Conservation (phyloP, 2,113 vertebrate genomes). For the Cnemophilus loriae region DNA sequence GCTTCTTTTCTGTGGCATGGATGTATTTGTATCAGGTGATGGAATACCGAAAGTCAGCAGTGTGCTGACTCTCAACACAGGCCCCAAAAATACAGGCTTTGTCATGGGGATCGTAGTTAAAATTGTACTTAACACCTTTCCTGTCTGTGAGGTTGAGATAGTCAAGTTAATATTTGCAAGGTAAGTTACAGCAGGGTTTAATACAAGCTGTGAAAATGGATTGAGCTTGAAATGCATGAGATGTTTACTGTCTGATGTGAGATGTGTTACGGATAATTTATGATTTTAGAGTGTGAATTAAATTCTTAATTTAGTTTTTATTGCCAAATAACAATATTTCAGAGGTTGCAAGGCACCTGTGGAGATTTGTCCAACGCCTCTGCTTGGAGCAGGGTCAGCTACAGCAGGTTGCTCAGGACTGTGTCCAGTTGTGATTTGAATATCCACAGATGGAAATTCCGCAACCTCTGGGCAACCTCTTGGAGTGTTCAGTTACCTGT, state of each 20-base stretch:
- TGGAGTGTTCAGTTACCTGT: not conserved
- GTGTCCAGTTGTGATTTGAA: not conserved
- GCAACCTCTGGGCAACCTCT: not conserved
- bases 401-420: not conserved
- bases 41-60: not conserved
- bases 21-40: fast-evolving
- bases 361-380: not conserved
- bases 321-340: not conserved
- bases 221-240: not conserved
- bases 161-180: not conserved
- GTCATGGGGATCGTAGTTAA: not conserved
- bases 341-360: not conserved
- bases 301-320: not conserved
- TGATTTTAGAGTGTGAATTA: not conserved
- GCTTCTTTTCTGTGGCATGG: not conserved
- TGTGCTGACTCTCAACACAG: not conserved
- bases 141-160: conserved; percentile 2
- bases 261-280: not conserved
- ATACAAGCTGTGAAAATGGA: not conserved
- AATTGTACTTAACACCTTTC: not conserved
- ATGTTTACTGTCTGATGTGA: not conserved
- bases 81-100: not conserved
- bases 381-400: not conserved
- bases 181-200: not conserved
- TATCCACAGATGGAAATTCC: not conserved